A percentile compares a stretch with the other conserved stretches of the same genome.
These are phyloP conservation scores for Biston stratarius DNA, from an alignment of 2,888 invertebrate genomes.

Conservation along the genomic window DNA sequence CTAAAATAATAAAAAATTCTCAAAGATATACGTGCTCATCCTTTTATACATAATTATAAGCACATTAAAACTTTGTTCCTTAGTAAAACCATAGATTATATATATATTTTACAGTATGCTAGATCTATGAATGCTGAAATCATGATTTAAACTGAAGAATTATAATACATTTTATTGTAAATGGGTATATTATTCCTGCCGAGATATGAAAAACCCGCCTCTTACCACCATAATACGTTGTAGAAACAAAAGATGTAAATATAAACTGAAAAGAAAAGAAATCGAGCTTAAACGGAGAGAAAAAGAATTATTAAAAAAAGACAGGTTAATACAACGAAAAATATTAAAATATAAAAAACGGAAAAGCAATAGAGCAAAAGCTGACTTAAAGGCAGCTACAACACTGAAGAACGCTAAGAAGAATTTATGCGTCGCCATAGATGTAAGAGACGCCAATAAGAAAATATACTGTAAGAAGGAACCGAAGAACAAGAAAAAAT, in stretches of 20 bases:
- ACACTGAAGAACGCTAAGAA: constrained; percentile 55
- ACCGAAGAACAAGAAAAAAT: constrained; percentile 11
- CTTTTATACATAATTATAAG: too few relatives aligned
- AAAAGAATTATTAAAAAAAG: constrained; percentile 50
- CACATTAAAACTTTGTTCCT: too few relatives aligned
- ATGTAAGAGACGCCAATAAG: constrained; percentile 41
- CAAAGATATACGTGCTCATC: too few relatives aligned
- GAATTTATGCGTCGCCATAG: constrained; percentile 45
- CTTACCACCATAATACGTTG: not conserved
- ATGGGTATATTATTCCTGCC: not conserved
- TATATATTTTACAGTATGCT: not conserved
- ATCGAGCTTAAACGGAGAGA: constrained; percentile 45
- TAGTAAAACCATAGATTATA: too few relatives aligned
- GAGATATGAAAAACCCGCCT: not conserved
- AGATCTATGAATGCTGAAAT: not conserved
- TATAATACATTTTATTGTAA: not conserved
- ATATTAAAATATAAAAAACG: constrained; percentile 36
- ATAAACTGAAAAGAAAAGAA: constrained; percentile 45
- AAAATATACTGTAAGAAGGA: constrained; percentile 23
- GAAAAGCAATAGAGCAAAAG: constrained; percentile 46
- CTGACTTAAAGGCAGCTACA: constrained; percentile 50
- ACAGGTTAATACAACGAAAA: constrained; percentile 46
- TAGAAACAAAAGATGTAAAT: constrained; percentile 7
- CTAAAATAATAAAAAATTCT: too few relatives aligned
- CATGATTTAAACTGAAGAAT: not conserved